Percentiles rank a stretch among this genome's conserved stretches.
These are phyloP conservation scores for Rhodinocichla rosea DNA, from an alignment of 2,113 vertebrate species.

Conservation along the genomic window DNA sequence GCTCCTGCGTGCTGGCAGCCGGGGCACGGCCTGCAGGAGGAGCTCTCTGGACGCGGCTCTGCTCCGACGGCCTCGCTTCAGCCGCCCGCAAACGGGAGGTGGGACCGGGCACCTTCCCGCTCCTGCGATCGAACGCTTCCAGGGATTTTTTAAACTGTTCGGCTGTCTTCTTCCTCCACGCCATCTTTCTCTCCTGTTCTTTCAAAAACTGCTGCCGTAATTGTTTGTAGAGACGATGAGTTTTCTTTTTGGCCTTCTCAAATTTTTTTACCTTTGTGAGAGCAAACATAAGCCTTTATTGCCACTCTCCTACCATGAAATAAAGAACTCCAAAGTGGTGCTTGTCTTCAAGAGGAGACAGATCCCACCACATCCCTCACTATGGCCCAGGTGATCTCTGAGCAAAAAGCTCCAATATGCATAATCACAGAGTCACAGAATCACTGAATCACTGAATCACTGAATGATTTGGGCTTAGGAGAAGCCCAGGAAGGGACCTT, in stretches of 20 bases:
- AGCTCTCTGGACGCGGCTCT: background rate
- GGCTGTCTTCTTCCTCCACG: background rate
- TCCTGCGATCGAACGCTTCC: background rate
- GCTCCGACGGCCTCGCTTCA: rapidly evolving
- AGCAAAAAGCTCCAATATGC: background rate
- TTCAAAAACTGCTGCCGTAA: conserved; percentile 61
- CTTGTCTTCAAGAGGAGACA: background rate
- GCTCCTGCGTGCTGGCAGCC: background rate
- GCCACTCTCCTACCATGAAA: background rate
- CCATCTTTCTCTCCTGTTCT: conserved; percentile 53
- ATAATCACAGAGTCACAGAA: background rate
- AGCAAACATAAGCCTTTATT: background rate
- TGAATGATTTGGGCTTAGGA: background rate
- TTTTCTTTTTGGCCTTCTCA: conserved; percentile 58
- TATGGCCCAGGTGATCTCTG: background rate
- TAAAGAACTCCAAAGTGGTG: background rate
- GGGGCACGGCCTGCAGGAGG: background rate
- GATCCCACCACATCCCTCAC: background rate
- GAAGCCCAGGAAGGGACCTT: background rate
- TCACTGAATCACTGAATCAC: background rate
- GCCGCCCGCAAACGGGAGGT: rapidly evolving
- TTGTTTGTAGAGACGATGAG: background rate
- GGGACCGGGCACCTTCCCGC: rapidly evolving
- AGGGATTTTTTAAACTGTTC: conserved; percentile 13
- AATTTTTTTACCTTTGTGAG: conserved; percentile 29